phyloP scores from a whole-genome alignment of 53 echinoderm and acorn worm genomes.

The Crossaster papposus region DNA sequence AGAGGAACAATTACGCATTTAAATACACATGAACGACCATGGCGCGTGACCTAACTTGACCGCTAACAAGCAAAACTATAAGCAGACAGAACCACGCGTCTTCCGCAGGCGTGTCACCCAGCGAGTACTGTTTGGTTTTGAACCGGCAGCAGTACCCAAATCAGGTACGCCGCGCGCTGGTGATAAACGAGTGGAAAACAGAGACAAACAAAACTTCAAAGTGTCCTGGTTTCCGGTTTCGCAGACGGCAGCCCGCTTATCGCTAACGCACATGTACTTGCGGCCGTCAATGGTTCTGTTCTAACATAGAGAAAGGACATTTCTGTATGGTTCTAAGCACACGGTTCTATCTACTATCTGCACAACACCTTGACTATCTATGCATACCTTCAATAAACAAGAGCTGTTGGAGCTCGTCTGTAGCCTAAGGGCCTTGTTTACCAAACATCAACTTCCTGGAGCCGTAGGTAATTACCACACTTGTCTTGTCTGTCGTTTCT shows the following conservation, averaged over 20 bases:
- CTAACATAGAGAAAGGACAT: too few relatives aligned
- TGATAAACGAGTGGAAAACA: background rate
- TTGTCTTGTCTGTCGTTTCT: background rate
- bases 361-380: conserved; percentile 22
- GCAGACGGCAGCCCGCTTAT: conserved; percentile 40
- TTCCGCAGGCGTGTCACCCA: conserved; percentile 3
- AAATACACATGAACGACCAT: background rate
- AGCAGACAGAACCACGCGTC: background rate
- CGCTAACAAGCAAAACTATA: background rate
- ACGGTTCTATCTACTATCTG: background rate
- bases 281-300: too few relatives aligned
- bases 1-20: background rate
- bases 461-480: background rate
- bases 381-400: conserved; percentile 28
- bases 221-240: conserved; percentile 49
- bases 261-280: conserved; percentile 8
- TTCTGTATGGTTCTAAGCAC: background rate
- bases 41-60: background rate
- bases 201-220: conserved; percentile 8
- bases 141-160: conserved; percentile 5
- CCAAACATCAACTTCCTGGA: conserved; percentile 20
- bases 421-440: background rate
- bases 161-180: background rate
- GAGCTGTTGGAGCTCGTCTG: conserved; percentile 5
- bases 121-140: conserved; percentile 1